Percentiles rank a stretch among this genome's conserved stretches.
Evolutionary conservation across 2,113 vertebrate species (phyloP).

Genomic region (Gymnarchus niloticus): DNA sequence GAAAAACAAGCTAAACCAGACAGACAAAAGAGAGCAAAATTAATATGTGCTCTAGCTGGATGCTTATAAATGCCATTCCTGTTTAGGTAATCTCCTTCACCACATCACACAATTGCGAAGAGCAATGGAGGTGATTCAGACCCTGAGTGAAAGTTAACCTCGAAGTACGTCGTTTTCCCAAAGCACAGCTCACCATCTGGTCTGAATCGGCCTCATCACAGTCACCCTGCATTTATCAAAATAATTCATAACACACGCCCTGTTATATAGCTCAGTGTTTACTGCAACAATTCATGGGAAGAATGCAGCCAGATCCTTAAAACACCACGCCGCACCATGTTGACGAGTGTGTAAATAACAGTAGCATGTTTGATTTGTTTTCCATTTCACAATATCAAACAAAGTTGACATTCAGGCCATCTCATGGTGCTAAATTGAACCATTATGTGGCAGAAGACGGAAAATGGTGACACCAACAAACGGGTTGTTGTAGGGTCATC

Average conservation of each 20-base stretch:
- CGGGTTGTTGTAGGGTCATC: background rate
- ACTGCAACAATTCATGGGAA: background rate
- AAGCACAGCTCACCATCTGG: conserved; percentile 1
- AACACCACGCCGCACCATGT: background rate
- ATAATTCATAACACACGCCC: background rate
- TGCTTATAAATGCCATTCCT: conserved; percentile 12
- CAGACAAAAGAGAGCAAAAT: background rate
- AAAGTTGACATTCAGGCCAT: background rate
- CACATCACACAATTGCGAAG: background rate
- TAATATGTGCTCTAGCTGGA: background rate
- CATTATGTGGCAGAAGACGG: background rate
- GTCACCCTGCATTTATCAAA: background rate
- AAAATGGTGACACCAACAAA: background rate
- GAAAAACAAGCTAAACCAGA: background rate
- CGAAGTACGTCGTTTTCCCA: background rate
- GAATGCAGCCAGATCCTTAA: background rate
- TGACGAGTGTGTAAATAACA: background rate
- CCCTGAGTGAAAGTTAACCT: background rate
- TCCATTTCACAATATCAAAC: background rate
- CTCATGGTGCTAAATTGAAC: background rate
- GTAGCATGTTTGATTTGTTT: background rate
- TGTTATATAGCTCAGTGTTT: background rate
- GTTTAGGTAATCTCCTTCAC: background rate
- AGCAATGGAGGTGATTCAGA: conserved; percentile 4
- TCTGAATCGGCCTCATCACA: background rate